Evolutionary conservation across 1,140 invertebrate genomes (phyloP).

Genomic region (Drosophila punjabiensis): DNA sequence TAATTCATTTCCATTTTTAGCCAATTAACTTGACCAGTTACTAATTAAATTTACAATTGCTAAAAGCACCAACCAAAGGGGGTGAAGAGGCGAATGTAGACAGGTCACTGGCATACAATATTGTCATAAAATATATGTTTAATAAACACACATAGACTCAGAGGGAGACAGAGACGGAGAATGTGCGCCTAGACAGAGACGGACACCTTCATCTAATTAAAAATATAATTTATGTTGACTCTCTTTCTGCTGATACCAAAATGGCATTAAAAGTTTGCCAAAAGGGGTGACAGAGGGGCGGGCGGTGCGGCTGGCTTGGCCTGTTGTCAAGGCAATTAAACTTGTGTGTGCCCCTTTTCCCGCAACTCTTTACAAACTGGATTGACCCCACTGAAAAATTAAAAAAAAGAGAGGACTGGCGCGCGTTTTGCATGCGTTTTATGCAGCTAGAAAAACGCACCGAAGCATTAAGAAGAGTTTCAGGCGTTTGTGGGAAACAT

Average conservation of each 20-base stretch:
- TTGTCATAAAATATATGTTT: constrained; percentile 60
- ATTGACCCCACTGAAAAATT: constrained; percentile 22
- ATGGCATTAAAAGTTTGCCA: constrained; percentile 46
- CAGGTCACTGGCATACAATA: constrained; percentile 44
- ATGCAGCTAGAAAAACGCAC: constrained; percentile 54
- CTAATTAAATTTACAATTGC: constrained; percentile 52
- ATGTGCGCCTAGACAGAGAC: constrained; percentile 14
- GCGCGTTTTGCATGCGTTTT: constrained; percentile 49
- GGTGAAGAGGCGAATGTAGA: not conserved
- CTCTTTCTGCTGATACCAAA: constrained; percentile 49
- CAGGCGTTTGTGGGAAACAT: constrained; percentile 38
- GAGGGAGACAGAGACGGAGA: not conserved
- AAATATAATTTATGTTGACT: constrained; percentile 55
- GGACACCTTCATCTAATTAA: constrained; percentile 59
- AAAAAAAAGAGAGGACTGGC: not conserved
- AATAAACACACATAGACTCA: constrained; percentile 33
- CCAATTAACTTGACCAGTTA: constrained; percentile 47
- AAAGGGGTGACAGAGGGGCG: constrained; percentile 5
- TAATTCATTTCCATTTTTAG: constrained; percentile 48
- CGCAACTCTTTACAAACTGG: constrained; percentile 29
- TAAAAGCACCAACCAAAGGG: constrained; percentile 20
- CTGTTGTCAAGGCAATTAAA: constrained; percentile 61
- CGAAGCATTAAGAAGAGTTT: constrained; percentile 65
- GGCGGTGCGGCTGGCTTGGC: not conserved
- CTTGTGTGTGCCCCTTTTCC: constrained; percentile 24